Base-by-base conservation (phyloP, 2,113 vertebrate genomes). In the Eretmochelys imbricata region DNA sequence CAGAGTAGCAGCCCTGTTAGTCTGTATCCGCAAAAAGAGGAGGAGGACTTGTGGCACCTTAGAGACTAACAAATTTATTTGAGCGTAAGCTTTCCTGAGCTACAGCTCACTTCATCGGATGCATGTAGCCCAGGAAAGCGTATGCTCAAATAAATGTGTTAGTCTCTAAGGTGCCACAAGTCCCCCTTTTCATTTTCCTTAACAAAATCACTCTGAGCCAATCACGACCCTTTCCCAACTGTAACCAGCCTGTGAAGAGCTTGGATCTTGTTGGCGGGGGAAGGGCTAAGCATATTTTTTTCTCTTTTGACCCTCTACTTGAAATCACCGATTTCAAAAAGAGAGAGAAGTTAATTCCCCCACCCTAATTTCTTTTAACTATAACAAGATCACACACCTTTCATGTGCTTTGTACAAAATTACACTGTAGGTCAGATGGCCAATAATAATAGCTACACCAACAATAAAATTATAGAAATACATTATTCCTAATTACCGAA, bases 151-250 rank as follows among this genome's bases (percentile, higher is more conserved):
- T 42, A 42, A 42, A 42, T 42, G 42, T 42, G 42, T 42, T 42
- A 42, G 42, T 42, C 42, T 5, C 42, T 42, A 42, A 42, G 42
- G 5, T 42, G 42, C 42, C 42, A 42, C 42, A 42, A 42, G 42
- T 42, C 42, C 42, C 5, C 42, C 42, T 42, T 42, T 42, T 42
- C 42, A 42, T 42, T 12, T 27, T 53, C 51, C 17, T 53, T 53
- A 53, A 20, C 53, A 10, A 55, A 62, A 14, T 24, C 20, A 17
- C 76, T 5, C 24, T 35, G 48, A 51, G 46, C 38, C 17, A 85
- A 6, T 10, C 81, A 76, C 0, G 1, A 3, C 0, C 13, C 3
- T 8, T 5, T 50, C 78, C 38, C 55, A 17, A 10, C 14, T 11
- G 62, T 27, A 69, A 69, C 65, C n/a, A 3, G 10, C 20, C 20